Evolutionary conservation across 2,797 vertebrate genomes (phyloP).

Genomic region (Epinephelus coioides): DNA sequence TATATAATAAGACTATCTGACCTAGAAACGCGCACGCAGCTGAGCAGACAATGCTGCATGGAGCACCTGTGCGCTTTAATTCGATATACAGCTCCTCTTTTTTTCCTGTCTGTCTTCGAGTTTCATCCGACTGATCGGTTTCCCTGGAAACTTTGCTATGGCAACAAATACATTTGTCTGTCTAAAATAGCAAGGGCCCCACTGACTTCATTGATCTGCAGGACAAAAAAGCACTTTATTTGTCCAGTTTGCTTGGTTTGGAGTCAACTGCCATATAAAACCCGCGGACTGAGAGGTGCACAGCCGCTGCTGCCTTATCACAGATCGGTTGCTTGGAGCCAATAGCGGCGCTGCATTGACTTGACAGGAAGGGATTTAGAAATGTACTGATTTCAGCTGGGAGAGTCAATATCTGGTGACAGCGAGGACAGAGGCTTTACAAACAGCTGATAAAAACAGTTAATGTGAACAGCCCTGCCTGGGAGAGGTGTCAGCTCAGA

Average conservation of each 20-base stretch:
- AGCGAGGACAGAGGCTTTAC: not conserved
- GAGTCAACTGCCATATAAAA: constrained; percentile 43
- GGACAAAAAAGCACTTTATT: constrained; percentile 61
- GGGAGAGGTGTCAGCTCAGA: not conserved
- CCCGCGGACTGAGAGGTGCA: constrained; percentile 17
- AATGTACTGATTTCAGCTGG: constrained; percentile 13
- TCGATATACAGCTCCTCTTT: constrained; percentile 50
- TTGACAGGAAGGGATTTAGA: constrained; percentile 5
- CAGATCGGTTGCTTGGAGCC: constrained; percentile 11
- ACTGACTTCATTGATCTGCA: constrained; percentile 71
- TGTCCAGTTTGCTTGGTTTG: constrained; percentile 46
- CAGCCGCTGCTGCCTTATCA: not conserved
- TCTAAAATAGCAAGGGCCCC: constrained; percentile 69
- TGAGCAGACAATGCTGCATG: constrained; percentile 16
- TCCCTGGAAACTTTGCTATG: constrained; percentile 84
- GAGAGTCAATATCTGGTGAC: constrained; percentile 6
- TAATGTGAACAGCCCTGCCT: not conserved
- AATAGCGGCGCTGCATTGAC: not conserved
- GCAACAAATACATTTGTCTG: constrained; percentile 81
- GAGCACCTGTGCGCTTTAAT: constrained; percentile 45
- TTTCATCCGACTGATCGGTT: constrained; percentile 68
- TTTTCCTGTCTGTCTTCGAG: constrained; percentile 50
- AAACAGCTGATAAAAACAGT: constrained; percentile 8
- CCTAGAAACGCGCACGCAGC: constrained; percentile 31
- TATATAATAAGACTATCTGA: constrained; percentile 6